Evolutionary conservation across 1,140 invertebrate genomes (phyloP).

Genomic region (Drosophila ironensis): DNA sequence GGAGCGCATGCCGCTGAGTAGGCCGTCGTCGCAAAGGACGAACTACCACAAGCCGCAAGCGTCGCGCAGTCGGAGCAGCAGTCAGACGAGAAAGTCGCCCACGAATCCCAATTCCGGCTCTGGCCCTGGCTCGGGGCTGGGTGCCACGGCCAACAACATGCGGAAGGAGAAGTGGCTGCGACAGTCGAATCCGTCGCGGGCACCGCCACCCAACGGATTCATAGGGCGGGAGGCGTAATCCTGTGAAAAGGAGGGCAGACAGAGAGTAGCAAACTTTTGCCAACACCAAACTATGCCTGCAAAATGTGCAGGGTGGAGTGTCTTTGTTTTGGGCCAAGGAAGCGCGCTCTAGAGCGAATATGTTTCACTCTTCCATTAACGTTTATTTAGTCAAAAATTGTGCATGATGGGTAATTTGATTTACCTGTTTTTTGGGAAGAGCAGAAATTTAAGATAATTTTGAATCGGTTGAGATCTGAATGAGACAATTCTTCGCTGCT

Average conservation of each 20-base stretch:
- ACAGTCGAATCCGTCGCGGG: slow-evolving; percentile 39
- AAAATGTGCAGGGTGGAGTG: not conserved
- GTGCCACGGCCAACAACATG: slow-evolving; percentile 41
- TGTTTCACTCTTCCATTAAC: no score
- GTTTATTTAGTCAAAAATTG: no score
- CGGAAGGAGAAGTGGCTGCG: slow-evolving; percentile 75
- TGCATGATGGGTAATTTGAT: no score
- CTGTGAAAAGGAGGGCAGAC: not conserved
- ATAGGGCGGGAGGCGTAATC: slow-evolving; percentile 73
- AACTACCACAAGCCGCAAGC: slow-evolving; percentile 19
- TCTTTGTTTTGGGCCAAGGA: not conserved
- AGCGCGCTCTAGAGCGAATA: no score
- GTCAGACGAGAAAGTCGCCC: slow-evolving; percentile 47
- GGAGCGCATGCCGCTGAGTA: slow-evolving; percentile 66
- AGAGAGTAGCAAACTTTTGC: slow-evolving; percentile 48
- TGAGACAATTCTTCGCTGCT: not conserved
- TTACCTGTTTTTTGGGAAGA: no score
- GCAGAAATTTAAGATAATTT: no score
- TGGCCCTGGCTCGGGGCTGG: slow-evolving; percentile 10
- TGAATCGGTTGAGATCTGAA: no score
- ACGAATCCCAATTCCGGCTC: slow-evolving; percentile 20
- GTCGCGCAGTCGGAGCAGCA: slow-evolving; percentile 56
- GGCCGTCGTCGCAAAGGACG: slow-evolving; percentile 29
- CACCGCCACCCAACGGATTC: slow-evolving; percentile 76
- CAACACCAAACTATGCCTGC: slow-evolving; percentile 12